phyloP scores from a whole-genome alignment of 2,888 invertebrate species.

The Chelonus formosanus region DNA sequence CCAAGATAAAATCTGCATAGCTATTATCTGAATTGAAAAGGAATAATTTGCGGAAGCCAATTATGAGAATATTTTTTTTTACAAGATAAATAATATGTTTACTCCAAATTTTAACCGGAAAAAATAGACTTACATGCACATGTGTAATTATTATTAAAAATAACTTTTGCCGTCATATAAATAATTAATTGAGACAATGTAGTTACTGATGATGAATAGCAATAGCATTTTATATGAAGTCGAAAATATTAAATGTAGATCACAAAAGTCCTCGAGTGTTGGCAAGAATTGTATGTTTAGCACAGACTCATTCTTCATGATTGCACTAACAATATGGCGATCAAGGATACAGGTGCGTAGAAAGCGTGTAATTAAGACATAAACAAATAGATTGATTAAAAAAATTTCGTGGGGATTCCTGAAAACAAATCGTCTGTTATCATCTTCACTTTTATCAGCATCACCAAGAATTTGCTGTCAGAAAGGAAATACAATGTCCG shows the following conservation, averaged over 20 bases:
- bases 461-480: neutral
- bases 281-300: slow-evolving; percentile 17
- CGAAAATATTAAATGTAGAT: slow-evolving; percentile 16
- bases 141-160: too few species aligned
- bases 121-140: too few species aligned
- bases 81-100: too few species aligned
- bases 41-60: too few species aligned
- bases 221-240: neutral
- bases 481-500: slow-evolving; percentile 19
- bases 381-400: neutral
- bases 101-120: too few species aligned
- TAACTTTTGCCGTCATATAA: too few species aligned
- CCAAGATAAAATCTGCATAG: too few species aligned
- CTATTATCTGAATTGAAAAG: too few species aligned
- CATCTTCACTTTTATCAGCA: neutral
- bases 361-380: slow-evolving; percentile 9
- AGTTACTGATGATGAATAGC: too few species aligned
- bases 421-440: neutral
- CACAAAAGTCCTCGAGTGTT: slow-evolving; percentile 31
- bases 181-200: neutral
- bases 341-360: slow-evolving; percentile 34
- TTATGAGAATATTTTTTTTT: too few species aligned
- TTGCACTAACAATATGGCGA: slow-evolving; percentile 43
- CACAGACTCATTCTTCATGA: slow-evolving; percentile 37
- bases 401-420: too few species aligned